Evolutionary conservation across 2,113 vertebrate genomes (phyloP).

Genomic region (Pavo muticus): DNA sequence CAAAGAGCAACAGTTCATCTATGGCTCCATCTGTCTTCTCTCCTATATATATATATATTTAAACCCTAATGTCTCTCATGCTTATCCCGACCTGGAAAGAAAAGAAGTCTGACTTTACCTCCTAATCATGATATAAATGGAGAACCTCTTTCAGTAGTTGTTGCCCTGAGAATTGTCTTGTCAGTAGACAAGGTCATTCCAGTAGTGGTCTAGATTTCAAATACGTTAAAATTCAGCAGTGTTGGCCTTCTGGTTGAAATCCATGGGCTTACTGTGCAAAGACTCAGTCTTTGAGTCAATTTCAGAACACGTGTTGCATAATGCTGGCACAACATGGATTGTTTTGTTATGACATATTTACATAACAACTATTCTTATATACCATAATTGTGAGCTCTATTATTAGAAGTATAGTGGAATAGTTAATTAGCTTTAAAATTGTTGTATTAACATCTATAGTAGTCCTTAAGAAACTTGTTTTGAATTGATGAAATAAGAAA

Average conservation of each 20-base stretch:
- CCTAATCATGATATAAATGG: rapidly evolving
- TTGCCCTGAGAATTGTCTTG: neutral
- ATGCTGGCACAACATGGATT: neutral
- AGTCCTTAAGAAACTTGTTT: neutral
- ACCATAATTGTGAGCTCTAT: rapidly evolving
- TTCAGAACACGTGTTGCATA: neutral
- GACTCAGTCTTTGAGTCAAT: neutral
- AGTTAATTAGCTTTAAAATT: neutral
- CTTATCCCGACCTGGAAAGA: neutral
- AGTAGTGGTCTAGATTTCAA: neutral
- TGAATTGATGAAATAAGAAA: neutral
- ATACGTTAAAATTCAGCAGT: rapidly evolving
- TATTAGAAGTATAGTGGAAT: neutral
- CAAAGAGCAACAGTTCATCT: neutral
- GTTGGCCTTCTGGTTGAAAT: neutral
- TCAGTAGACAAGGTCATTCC: rapidly evolving
- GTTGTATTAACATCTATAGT: neutral
- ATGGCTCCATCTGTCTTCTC: neutral
- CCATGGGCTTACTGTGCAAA: neutral
- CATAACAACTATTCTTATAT: neutral
- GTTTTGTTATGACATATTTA: neutral
- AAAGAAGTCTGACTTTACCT: neutral
- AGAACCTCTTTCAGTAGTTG: neutral
- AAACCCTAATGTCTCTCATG: neutral
- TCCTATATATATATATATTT: too few relatives aligned